Conservation (phyloP, 2,888 invertebrate species). For the Hirtodrosophila histrioides region DNA sequence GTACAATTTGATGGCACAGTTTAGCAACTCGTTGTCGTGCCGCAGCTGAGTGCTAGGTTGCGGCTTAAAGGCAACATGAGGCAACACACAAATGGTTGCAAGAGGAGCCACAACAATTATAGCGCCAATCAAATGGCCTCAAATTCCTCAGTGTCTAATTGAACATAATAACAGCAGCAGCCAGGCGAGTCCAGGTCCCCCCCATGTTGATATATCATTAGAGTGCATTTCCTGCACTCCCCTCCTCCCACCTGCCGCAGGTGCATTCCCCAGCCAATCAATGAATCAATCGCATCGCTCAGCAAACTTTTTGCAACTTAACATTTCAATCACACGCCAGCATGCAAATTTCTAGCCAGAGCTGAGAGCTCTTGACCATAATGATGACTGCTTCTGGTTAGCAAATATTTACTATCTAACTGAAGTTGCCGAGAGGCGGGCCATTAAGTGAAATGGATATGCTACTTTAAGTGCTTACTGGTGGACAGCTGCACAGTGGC, state of each 20-base stretch:
- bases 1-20: constrained; percentile 4
- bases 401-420: constrained; percentile 16
- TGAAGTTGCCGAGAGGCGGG: constrained; percentile 12
- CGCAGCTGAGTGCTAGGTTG: neutral
- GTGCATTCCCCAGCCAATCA: constrained; percentile 12
- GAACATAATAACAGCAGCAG: constrained; percentile 40
- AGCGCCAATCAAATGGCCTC: constrained; percentile 48
- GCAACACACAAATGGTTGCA: constrained; percentile 11
- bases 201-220: constrained; percentile 45
- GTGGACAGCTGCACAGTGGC: constrained; percentile 31
- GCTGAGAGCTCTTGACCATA: constrained; percentile 31
- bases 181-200: constrained; percentile 1
- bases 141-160: constrained; percentile 56
- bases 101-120: constrained; percentile 32
- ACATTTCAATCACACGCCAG: constrained; percentile 59
- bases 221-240: constrained; percentile 10
- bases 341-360: constrained; percentile 41
- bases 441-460: constrained; percentile 29
- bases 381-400: constrained; percentile 38
- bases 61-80: neutral
- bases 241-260: neutral
- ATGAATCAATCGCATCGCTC: constrained; percentile 50
- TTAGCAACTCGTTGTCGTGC: constrained; percentile 22
- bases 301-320: constrained; percentile 48
- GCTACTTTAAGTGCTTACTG: constrained; percentile 8